Conservation (phyloP, 2,888 invertebrate genomes). For the Elysia crispata region DNA sequence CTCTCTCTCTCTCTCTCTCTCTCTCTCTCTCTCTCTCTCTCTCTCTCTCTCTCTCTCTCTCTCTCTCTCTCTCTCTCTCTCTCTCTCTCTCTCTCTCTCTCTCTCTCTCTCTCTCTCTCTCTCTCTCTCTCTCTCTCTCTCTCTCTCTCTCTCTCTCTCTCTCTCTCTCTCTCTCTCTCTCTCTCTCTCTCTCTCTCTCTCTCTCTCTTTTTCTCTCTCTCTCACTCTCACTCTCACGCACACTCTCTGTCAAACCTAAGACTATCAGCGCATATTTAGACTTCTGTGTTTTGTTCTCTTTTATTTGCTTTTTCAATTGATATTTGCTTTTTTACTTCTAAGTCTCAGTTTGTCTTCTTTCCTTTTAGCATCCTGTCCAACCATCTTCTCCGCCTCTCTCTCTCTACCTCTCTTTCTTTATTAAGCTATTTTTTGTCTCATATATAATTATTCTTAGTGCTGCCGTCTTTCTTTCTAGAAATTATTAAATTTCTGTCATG, state of each 20-base stretch:
- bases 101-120: neutral
- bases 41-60: conserved; percentile 25
- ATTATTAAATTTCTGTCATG: too few relatives aligned
- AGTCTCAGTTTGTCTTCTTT: conserved; percentile 22
- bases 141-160: neutral
- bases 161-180: conserved; percentile 22
- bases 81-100: conserved; percentile 29
- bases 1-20: conserved; percentile 13
- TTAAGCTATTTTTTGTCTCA: neutral
- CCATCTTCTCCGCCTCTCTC: conserved; percentile 12
- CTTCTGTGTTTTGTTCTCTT: conserved; percentile 10
- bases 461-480: too few relatives aligned
- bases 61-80: conserved; percentile 24
- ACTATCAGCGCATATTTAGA: too few relatives aligned
- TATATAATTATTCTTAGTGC: neutral
- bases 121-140: neutral
- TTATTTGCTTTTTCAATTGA: conserved; percentile 20
- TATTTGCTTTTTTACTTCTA: neutral
- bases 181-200: conserved; percentile 30
- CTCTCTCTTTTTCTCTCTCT: conserved; percentile 18
- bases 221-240: neutral
- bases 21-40: conserved; percentile 7
- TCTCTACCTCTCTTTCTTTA: neutral
- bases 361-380: neutral
- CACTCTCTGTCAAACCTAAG: neutral